Evolutionary conservation across 2,888 invertebrate species (phyloP), one percentile per base, ranked within the genome.

Genomic region (Lysandra coridon): DNA sequence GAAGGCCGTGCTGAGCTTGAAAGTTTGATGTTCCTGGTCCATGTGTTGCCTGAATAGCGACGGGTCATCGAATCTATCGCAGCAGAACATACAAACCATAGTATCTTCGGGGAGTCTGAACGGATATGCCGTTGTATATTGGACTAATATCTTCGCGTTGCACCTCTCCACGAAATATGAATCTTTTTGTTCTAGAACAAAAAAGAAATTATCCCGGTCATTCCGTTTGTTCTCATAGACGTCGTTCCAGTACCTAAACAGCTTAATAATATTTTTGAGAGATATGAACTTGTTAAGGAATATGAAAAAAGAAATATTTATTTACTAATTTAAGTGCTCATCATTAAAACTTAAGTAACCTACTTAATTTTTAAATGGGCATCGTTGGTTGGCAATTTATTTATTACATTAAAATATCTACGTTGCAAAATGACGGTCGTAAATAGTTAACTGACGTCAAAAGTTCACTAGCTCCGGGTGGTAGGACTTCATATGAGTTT

Each of bases 81-180:
- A 88, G 87, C 94, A 94, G 87, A 90, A 93, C 60, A 93, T 92
- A 86, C 94, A 94, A 83, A 92, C 89, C 89, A 94, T 90, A 78
- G 86, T 84, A 80, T 91, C 88, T 82, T 90, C 92, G 12, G 92
- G 92, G 73, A 93, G 90, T 84, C 91, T 89, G 90, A 94, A 94
- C 84, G 94, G 94, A 88, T 92, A 93, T 80, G 90, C 93, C 80
- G 94, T 94, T 7, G 93, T 88, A 86, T 88, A 92, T 89, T 88
- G 88, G 88, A 94, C 89, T 83, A 94, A 87, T 82, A 90, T 82
- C 89, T 91, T 91, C 86, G 93, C 93, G 90, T 93, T 94, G 86
- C 89, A 88, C 88, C 90, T 92, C 85, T 91, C 90, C 89, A 89
- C 87, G 88, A 86, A 84, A 88, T 89, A 87, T 86, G 88, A 86